Percentiles rank a stretch among this genome's conserved stretches.
phyloP scores from a whole-genome alignment of 2,113 vertebrate genomes.

The Tyrannus savana region DNA sequence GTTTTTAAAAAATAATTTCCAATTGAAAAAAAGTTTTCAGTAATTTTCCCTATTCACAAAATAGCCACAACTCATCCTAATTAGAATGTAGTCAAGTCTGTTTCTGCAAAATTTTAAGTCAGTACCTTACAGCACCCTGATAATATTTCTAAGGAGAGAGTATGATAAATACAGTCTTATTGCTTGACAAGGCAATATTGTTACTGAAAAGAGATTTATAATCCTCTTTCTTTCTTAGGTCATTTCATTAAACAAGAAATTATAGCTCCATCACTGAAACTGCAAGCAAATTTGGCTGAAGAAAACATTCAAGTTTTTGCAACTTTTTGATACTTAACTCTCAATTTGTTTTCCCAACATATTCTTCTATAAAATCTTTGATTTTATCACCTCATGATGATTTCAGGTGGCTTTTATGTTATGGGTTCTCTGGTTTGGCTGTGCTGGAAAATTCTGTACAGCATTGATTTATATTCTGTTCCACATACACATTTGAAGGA shows the following conservation, averaged over 20 bases:
- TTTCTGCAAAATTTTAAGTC: not conserved
- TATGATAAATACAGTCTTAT: not conserved
- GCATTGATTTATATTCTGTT: not conserved
- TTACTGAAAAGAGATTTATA: not conserved
- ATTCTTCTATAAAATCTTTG: not conserved
- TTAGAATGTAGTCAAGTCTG: not conserved
- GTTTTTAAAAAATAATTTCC: not conserved
- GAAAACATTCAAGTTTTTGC: not conserved
- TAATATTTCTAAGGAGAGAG: not conserved
- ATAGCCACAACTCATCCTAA: not conserved
- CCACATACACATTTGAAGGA: not conserved
- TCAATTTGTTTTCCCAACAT: not conserved
- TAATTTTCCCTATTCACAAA: not conserved
- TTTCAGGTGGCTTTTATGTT: not conserved
- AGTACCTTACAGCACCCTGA: not conserved
- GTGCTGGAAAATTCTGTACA: not conserved
- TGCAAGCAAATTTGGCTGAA: not conserved
- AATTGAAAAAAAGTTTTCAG: not conserved
- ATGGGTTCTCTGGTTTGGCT: not conserved
- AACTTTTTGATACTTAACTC: not conserved
- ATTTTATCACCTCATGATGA: not conserved
- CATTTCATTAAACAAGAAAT: not conserved
- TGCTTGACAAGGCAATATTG: not conserved
- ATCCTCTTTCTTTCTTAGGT: not conserved
- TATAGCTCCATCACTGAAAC: not conserved